Conservation (phyloP, 2,888 invertebrate genomes). For the Troilus luridus region DNA sequence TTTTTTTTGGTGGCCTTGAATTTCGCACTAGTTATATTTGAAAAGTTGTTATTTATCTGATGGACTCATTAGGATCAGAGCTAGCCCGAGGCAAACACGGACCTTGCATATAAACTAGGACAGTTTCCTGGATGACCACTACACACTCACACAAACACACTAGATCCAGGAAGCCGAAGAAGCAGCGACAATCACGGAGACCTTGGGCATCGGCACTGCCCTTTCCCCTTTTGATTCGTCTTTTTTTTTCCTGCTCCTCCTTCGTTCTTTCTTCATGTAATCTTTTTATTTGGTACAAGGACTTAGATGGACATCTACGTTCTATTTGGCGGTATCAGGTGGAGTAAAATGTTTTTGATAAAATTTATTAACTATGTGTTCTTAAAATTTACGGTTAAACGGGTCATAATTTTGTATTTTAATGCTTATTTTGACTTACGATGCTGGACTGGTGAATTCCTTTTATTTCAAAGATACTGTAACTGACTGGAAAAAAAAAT, state of each 20-base stretch:
- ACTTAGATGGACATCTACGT: constrained; percentile 9
- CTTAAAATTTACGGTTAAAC: not conserved
- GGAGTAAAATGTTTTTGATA: not conserved
- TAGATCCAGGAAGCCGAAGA: constrained; percentile 11
- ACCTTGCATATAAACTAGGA: not conserved
- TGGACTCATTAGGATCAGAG: not conserved
- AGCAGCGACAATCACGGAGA: not conserved
- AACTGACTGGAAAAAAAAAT: not conserved
- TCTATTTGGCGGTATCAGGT: not conserved
- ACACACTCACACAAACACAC: not conserved
- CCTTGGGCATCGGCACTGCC: constrained; percentile 36
- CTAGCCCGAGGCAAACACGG: not conserved
- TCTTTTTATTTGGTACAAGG: constrained; percentile 35
- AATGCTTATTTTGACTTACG: not conserved
- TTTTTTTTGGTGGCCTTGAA: not conserved
- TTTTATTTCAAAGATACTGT: not conserved
- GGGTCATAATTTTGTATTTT: not conserved
- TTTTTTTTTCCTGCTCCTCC: constrained; percentile 42
- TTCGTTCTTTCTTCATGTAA: not conserved
- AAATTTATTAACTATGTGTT: not conserved
- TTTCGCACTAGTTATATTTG: not conserved
- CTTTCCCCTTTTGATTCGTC: constrained; percentile 31
- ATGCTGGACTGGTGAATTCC: not conserved
- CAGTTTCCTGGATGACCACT: constrained; percentile 23
- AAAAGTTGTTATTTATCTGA: not conserved